Conservation (phyloP, 2,113 vertebrate genomes). For the Pterophyllum scalare region DNA sequence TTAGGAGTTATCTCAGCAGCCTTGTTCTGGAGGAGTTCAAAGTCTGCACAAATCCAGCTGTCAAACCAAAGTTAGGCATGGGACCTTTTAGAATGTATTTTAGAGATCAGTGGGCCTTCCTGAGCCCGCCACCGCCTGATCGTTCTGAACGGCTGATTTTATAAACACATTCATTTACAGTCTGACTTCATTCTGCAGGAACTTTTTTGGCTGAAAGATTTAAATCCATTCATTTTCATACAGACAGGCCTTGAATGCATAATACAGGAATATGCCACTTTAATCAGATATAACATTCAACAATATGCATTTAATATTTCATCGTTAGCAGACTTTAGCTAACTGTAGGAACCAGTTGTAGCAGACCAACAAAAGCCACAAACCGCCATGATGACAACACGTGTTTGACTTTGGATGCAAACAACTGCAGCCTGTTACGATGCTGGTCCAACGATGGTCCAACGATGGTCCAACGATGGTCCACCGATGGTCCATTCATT, state of each 20-base stretch:
- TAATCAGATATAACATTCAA: not conserved
- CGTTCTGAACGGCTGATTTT: constrained; percentile 36
- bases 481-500: too few species aligned
- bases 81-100: constrained; percentile 77
- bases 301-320: not conserved
- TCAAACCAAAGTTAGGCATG: constrained; percentile 69
- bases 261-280: not conserved
- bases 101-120: constrained; percentile 74
- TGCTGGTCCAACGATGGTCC: too few species aligned
- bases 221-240: not conserved
- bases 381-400: not conserved
- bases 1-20: constrained; percentile 44
- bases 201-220: not conserved
- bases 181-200: not conserved
- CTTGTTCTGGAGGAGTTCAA: constrained; percentile 70
- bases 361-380: not conserved
- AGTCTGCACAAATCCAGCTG: constrained; percentile 76
- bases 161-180: constrained; percentile 50
- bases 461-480: too few species aligned
- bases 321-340: not conserved
- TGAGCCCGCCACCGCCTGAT: constrained; percentile 24
- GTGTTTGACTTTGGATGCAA: not conserved
- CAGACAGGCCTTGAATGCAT: not conserved
- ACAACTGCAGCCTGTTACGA: too few species aligned
- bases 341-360: not conserved